Base-by-base conservation (phyloP, 1,140 invertebrate genomes). In the Babylonia areolata region DNA sequence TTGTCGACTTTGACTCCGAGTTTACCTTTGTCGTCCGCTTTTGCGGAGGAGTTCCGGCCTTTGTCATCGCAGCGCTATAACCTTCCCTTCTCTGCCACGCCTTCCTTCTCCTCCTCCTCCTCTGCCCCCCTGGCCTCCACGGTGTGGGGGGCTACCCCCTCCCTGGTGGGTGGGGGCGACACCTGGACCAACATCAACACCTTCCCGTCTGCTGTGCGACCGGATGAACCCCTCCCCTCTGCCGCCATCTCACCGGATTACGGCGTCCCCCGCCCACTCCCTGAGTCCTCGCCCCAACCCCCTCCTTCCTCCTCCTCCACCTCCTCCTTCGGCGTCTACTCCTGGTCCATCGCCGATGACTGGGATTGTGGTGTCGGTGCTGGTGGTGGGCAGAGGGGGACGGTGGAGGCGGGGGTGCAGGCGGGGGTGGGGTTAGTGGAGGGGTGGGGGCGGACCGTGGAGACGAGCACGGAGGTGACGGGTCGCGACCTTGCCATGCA, bases 171-270 rank as follows among this genome's bases (percentile, higher is more conserved):
- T 42, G 15, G 9, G 17, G 39, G 77, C 15, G 28, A 31, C n/a
- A 17, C 81, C 54, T 84, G 82, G 82, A 9, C 64, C 39, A n/a
- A 5, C 35, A n/a, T n/a, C n/a, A 73, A 84, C 64, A 84, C 20
- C 69, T 84, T 84, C 69, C 82, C 82, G 6, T 84, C 82, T 2
- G 35, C 82, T 9, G 40, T 84, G 15, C 82, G 82, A n/a, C 82
- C 82, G 6, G 82, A 84, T 20, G 82, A 84, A 23, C 5, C 9
- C n/a, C 17, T 83, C 81, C 6, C 64, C 69, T 2, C 31, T 28
- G n/a, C n/a, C 40, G 0, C 31, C 12, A 11, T 3, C 39, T 20
- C 77, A 12, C n/a, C 54, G 6, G 3, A 42, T n/a, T 54, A 23
- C 78, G 23, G 0, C 78, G 35, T 11, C 75, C 37, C 3, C 75